phyloP scores from a whole-genome alignment of 2,113 vertebrate genomes.

The Dendrocopos noguchii region DNA sequence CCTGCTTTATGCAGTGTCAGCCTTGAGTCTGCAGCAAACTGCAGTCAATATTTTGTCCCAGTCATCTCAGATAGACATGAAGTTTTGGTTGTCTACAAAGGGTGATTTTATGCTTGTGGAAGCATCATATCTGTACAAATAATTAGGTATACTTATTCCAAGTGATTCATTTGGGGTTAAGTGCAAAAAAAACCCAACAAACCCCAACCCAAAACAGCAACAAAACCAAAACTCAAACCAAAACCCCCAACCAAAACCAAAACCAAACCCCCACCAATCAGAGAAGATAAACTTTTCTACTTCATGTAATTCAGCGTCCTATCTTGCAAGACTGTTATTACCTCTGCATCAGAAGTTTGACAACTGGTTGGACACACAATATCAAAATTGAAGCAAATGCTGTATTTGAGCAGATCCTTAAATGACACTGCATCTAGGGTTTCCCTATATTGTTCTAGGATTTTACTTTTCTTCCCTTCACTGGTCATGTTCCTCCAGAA shows the following conservation, averaged over 20 bases:
- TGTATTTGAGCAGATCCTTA: background rate
- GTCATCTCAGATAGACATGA: background rate
- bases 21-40: background rate
- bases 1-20: accelerated
- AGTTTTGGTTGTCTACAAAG: background rate
- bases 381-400: background rate
- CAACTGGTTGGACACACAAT: background rate
- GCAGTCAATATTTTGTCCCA: background rate
- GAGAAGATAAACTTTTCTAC: background rate
- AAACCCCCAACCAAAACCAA: too few relatives aligned
- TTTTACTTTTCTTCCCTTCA: background rate
- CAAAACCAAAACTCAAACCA: too few relatives aligned
- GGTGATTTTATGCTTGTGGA: background rate
- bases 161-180: background rate
- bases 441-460: background rate
- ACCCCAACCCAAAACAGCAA: too few relatives aligned
- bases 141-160: background rate
- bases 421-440: background rate
- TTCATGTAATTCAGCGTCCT: background rate
- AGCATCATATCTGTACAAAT: background rate
- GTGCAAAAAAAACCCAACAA: background rate
- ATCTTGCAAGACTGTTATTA: background rate
- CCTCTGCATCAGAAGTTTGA: background rate
- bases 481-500: background rate
- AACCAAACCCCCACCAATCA: background rate